These are phyloP conservation scores for Eupithecia subfuscata DNA, from an alignment of 2,888 invertebrate species.

Conservation along the genomic window DNA sequence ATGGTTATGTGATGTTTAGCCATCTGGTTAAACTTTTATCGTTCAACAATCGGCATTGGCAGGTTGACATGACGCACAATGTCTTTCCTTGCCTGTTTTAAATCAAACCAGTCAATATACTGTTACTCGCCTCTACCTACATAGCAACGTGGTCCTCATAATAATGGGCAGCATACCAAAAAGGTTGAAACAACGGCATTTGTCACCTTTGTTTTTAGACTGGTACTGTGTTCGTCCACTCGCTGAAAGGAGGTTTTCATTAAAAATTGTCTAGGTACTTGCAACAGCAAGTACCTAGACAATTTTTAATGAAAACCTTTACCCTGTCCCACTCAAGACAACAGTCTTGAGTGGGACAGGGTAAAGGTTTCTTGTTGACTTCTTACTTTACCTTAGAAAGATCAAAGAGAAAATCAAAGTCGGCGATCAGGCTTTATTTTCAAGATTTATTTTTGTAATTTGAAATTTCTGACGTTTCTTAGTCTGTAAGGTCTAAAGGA, in stretches of 20 bases:
- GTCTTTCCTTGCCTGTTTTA: conserved; percentile 11
- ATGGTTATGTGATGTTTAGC: too few species aligned
- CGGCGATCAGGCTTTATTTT: too few species aligned
- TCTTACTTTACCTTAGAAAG: too few species aligned
- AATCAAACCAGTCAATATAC: conserved; percentile 35
- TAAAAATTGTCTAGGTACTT: not conserved
- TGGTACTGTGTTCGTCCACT: not conserved
- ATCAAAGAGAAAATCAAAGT: too few species aligned
- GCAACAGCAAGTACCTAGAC: too few species aligned
- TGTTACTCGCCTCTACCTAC: conserved; percentile 39
- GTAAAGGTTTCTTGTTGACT: too few species aligned
- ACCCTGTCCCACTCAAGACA: too few species aligned
- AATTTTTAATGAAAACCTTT: too few species aligned
- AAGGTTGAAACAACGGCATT: conserved; percentile 48
- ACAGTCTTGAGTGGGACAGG: not conserved
- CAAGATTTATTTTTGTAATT: too few species aligned
- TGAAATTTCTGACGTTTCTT: too few species aligned
- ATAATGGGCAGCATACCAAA: conserved; percentile 46
- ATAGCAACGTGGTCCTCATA: conserved; percentile 47
- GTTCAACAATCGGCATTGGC: not conserved
- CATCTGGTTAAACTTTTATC: not conserved
- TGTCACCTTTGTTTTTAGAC: conserved; percentile 37
- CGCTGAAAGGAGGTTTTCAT: not conserved
- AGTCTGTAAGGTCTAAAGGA: too few species aligned
- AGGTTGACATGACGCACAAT: not conserved